Percentiles rank a stretch among this genome's conserved stretches.
Evolutionary conservation across 53 echinoderm and acorn worm species (phyloP).

Genomic region (Apostichopus leukothele): DNA sequence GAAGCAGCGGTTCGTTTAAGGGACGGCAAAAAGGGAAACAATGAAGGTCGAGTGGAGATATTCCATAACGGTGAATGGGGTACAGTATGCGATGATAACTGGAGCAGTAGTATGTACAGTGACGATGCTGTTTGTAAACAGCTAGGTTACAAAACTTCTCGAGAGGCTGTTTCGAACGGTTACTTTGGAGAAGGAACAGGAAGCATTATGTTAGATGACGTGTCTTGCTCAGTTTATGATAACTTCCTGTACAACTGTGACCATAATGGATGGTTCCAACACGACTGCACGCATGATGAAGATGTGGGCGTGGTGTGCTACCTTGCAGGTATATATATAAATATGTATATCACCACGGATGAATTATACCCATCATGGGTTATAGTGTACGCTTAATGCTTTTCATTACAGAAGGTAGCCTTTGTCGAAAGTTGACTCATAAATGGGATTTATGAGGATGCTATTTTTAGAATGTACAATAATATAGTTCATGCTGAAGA

Average conservation of each 20-base stretch:
- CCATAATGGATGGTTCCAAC: neutral
- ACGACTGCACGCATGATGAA: slow-evolving; percentile 23
- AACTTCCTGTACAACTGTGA: neutral
- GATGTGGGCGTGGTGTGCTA: slow-evolving; percentile 8
- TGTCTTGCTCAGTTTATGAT: neutral
- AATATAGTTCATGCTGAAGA: too few species aligned
- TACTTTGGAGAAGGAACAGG: neutral
- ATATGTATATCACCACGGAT: too few species aligned
- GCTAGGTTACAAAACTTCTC: neutral
- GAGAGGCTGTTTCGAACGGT: neutral
- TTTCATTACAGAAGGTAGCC: too few species aligned
- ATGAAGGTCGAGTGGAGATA: slow-evolving; percentile 7
- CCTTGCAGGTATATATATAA: neutral
- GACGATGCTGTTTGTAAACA: neutral
- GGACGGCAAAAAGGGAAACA: neutral
- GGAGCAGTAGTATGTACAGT: neutral
- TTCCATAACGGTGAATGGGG: slow-evolving; percentile 16
- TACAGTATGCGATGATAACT: slow-evolving; percentile 16
- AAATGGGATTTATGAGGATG: too few species aligned
- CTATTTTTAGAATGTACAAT: too few species aligned
- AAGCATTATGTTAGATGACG: slow-evolving; percentile 7
- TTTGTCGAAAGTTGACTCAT: too few species aligned
- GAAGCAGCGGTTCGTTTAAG: neutral
- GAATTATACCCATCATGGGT: too few species aligned
- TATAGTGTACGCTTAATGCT: too few species aligned